phyloP scores from a whole-genome alignment of 2,888 invertebrate species.

The Drosophila conformis region DNA sequence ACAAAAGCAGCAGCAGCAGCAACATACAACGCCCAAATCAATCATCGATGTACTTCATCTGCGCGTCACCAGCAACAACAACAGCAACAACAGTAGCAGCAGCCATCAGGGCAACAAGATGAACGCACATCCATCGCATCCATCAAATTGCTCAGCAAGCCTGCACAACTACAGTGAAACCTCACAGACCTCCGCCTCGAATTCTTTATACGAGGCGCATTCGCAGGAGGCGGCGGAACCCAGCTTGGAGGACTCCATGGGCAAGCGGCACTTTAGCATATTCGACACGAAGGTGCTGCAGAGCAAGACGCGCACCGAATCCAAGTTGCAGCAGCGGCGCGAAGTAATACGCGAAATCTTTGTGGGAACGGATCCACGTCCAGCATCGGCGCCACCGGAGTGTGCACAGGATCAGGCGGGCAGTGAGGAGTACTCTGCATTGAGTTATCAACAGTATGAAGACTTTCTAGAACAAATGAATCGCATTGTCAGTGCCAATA shows the following conservation, averaged over 20 bases:
- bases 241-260: constrained; percentile 40
- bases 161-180: constrained; percentile 70
- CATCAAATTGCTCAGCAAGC: constrained; percentile 34
- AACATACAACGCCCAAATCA: constrained; percentile 72
- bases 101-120: constrained; percentile 11
- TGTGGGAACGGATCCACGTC: constrained; percentile 88
- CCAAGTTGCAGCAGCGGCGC: constrained; percentile 89
- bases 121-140: not conserved
- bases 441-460: constrained; percentile 83
- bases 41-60: constrained; percentile 84
- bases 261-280: constrained; percentile 84
- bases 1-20: constrained; percentile 27
- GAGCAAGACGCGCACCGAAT: constrained; percentile 91
- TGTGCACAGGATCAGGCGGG: constrained; percentile 76
- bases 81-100: constrained; percentile 52
- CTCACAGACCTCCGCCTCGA: constrained; percentile 81
- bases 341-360: constrained; percentile 93
- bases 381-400: constrained; percentile 92
- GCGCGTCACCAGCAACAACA: constrained; percentile 74
- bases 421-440: constrained; percentile 30
- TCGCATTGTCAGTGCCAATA: constrained; percentile 74
- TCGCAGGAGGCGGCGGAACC: constrained; percentile 59
- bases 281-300: constrained; percentile 90
- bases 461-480: constrained; percentile 83
- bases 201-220: constrained; percentile 69